A percentile compares a stretch with the other conserved stretches of the same genome.
phyloP scores from a whole-genome alignment of 2,797 vertebrate genomes.

The Parauchenoglanis ngamensis region DNA sequence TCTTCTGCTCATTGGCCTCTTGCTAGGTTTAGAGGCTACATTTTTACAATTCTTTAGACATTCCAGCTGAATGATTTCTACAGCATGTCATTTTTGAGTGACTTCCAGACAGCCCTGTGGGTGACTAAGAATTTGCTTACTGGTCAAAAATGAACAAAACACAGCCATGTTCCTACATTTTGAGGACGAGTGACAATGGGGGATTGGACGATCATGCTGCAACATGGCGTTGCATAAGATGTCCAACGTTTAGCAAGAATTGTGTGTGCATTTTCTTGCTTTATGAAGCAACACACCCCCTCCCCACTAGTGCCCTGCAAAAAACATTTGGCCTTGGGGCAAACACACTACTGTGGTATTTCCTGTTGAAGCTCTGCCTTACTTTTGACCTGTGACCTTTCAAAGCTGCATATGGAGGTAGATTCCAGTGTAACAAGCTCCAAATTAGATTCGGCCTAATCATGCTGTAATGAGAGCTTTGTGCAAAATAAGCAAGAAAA shows the following conservation, averaged over 20 bases:
- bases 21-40: neutral
- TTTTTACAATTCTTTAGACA: neutral
- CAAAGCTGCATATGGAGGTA: conserved; percentile 25
- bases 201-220: neutral
- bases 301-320: conserved; percentile 31
- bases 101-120: conserved; percentile 21
- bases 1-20: too few species aligned
- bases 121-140: conserved; percentile 42
- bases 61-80: conserved; percentile 31
- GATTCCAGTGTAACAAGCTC: neutral
- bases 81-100: conserved; percentile 22
- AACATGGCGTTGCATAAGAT: neutral
- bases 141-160: conserved; percentile 27
- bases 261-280: conserved; percentile 24
- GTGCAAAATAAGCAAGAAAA: neutral
- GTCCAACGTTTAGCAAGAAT: conserved; percentile 2
- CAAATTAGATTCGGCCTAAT: conserved; percentile 20
- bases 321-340: conserved; percentile 44
- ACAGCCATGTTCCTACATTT: neutral
- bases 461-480: neutral
- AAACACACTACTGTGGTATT: conserved; percentile 55
- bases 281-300: conserved; percentile 44
- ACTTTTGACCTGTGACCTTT: conserved; percentile 35
- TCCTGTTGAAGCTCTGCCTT: conserved; percentile 58
- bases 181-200: neutral